Conservation (phyloP, 2,113 vertebrate genomes). For the Piprites chloris region DNA sequence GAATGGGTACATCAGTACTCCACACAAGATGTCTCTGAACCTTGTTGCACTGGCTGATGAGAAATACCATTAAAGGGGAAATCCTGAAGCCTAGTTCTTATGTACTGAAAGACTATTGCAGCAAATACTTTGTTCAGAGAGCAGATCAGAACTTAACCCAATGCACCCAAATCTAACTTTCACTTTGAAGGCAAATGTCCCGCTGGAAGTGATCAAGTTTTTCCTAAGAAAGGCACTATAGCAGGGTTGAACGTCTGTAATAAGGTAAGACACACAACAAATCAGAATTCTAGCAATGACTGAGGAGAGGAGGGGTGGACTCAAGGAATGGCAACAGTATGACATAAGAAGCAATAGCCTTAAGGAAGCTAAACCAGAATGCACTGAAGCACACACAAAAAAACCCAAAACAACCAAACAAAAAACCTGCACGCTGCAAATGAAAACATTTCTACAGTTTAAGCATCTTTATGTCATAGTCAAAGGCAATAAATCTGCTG, state of each 20-base stretch:
- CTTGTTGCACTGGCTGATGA: background rate
- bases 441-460: conserved; percentile 57
- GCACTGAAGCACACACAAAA: conserved; percentile 60
- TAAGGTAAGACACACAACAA: conserved; percentile 51
- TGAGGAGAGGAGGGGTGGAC: background rate
- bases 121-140: background rate
- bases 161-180: background rate
- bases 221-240: background rate
- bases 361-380: conserved; percentile 70
- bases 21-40: background rate
- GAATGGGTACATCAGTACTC: background rate
- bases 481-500: conserved; percentile 48
- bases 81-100: background rate
- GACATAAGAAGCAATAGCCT: conserved; percentile 64
- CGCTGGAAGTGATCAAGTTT: background rate
- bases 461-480: conserved; percentile 62
- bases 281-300: conserved; percentile 43
- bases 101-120: background rate
- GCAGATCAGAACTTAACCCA: background rate
- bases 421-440: conserved; percentile 62
- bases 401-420: background rate
- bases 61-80: background rate
- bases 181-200: background rate
- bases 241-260: background rate
- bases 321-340: conserved; percentile 60